Evolutionary conservation across 1,140 invertebrate genomes (phyloP), one percentile per base, ranked within the genome.

Genomic region (Drosophila pectinifera): DNA sequence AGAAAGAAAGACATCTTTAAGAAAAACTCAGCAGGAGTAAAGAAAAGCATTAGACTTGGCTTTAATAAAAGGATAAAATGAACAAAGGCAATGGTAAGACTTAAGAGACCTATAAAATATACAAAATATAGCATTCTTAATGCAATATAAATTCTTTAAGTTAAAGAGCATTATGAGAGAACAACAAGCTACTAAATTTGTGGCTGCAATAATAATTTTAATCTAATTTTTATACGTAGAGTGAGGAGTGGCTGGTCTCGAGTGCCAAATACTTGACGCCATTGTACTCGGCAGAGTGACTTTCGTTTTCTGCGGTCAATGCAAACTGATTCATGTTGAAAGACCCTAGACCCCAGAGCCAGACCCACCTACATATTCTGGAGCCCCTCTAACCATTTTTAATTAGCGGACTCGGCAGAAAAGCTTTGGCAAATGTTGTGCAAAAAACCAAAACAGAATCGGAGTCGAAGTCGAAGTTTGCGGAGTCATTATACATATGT

Each of bases 381-480:
- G 49, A 20, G 6, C 26, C 54, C 20, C 18, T 64, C 56, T 34
- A 62, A 34, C 41, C 18, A 43, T 62, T 68, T 53, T 65, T 42
- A 68, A 65, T 68, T 68, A 65, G 61, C 64, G 8, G 31, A 51
- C 61, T 65, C 45, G 42, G 59, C 62, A 45, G 41, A 64, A 64
- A 43, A 64, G 16, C 63, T 63, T 42, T 18, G 18, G 59, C 36
- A 68, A 67, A 68, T 68, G 61, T 70, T 57, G 41, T 45, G 64
- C 49, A 65, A 64, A 62, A 64, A 20, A 64, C 26, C 38, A 43
- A 20, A 39, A 36, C 3, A 18, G 18, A 42, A 41, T 38, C 7
- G 58, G 36, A 41, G 36, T n/a, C n/a, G n/a, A n/a, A 63, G 31
- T 22, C 45, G 10, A 22, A 39, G 63, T 63, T 45, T 61, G 55